phyloP scores from a whole-genome alignment of 2,113 vertebrate species.

The Perccottus glenii region DNA sequence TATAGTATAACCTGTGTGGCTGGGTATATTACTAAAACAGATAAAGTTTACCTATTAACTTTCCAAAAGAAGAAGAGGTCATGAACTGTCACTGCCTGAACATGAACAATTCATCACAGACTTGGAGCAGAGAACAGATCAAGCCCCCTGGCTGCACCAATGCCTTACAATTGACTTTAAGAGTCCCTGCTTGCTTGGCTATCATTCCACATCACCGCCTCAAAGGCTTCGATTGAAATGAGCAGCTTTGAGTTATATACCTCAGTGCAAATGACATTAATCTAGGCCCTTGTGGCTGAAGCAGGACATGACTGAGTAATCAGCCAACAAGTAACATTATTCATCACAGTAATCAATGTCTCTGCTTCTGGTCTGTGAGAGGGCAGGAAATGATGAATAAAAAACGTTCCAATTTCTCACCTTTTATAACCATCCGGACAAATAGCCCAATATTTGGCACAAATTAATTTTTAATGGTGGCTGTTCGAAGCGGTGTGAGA shows the following conservation, averaged over 20 bases:
- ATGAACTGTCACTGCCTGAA: neutral
- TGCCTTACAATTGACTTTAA: conserved; percentile 10
- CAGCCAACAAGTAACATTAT: conserved; percentile 36
- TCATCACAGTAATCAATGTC: conserved; percentile 60
- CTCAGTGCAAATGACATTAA: conserved; percentile 44
- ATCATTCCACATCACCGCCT: conserved; percentile 55
- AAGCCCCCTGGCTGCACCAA: neutral
- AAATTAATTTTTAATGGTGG: conserved; percentile 38
- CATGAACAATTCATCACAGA: conserved; percentile 6
- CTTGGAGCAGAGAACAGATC: conserved; percentile 21
- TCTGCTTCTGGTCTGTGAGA: conserved; percentile 34
- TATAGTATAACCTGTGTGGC: neutral
- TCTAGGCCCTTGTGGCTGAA: conserved; percentile 34
- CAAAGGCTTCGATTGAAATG: conserved; percentile 37
- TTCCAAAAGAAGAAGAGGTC: neutral
- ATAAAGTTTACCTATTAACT: neutral
- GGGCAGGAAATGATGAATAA: conserved; percentile 41
- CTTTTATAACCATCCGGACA: conserved; percentile 39
- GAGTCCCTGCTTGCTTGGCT: conserved; percentile 29
- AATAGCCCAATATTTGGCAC: conserved; percentile 37
- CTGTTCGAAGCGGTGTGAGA: conserved; percentile 2
- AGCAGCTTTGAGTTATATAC: conserved; percentile 44
- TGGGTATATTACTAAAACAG: neutral
- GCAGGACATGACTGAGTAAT: conserved; percentile 50
- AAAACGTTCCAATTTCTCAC: conserved; percentile 36